Percentiles rank a stretch among this genome's conserved stretches.
Evolutionary conservation across 2,113 vertebrate species (phyloP).

Genomic region (Daphoenositta chrysoptera): DNA sequence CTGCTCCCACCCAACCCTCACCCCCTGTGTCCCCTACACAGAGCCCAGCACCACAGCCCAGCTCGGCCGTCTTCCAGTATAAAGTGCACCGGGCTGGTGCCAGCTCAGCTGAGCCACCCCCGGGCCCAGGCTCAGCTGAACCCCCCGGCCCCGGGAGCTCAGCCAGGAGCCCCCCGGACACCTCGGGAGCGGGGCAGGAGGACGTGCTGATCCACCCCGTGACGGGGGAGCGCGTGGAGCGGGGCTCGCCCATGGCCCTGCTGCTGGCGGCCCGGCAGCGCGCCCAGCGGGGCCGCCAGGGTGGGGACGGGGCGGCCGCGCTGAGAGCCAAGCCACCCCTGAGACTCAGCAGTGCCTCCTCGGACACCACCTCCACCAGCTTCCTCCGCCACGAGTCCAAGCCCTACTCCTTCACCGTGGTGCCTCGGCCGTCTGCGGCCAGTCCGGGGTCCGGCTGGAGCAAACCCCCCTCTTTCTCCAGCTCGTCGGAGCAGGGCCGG

Average conservation of each 20-base stretch:
- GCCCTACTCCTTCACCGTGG: slow-evolving; percentile 75
- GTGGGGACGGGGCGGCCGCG: not conserved
- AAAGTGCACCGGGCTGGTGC: slow-evolving; percentile 51
- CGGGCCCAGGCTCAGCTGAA: fast-evolving
- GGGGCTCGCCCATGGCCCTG: slow-evolving; percentile 86
- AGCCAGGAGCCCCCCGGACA: fast-evolving
- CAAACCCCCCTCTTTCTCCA: slow-evolving; percentile 18
- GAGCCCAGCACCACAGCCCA: not conserved
- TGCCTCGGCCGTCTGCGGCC: not conserved
- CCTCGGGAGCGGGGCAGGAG: not conserved
- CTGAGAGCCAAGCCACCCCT: fast-evolving
- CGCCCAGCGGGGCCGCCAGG: slow-evolving; percentile 73
- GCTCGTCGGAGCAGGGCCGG: slow-evolving; percentile 41
- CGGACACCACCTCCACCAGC: slow-evolving; percentile 24
- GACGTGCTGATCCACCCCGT: slow-evolving; percentile 66
- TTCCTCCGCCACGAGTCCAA: slow-evolving; percentile 69
- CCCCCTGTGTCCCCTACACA: not conserved
- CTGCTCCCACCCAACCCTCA: not conserved
- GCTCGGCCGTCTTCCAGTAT: slow-evolving; percentile 7
- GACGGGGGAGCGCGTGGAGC: slow-evolving; percentile 67
- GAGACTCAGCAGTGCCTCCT: not conserved
- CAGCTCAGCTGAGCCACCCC: fast-evolving
- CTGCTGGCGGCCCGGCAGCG: slow-evolving; percentile 87
- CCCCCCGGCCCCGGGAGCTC: fast-evolving
- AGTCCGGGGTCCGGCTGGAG: not conserved